Conservation (phyloP, 2,888 invertebrate genomes). For the Acrobasis suavella region DNA sequence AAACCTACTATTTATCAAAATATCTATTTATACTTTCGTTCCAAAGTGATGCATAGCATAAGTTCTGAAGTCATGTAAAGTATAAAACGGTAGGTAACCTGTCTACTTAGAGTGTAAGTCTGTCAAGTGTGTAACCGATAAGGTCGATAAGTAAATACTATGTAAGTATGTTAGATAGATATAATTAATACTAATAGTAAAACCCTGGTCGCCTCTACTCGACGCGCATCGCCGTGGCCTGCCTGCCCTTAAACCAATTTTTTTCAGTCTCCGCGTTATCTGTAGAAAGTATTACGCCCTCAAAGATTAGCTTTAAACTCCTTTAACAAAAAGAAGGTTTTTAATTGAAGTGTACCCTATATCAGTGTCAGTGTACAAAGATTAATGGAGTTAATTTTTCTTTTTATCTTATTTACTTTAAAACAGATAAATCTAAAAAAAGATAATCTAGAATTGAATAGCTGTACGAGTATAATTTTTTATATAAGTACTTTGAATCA, state of each 20-base stretch:
- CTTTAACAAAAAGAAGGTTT: conserved; percentile 31
- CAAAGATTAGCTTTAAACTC: conserved; percentile 34
- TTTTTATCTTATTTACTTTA: conserved; percentile 8
- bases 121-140: too few species aligned
- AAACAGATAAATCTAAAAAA: not conserved
- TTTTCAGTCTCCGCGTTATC: conserved; percentile 21
- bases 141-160: too few species aligned
- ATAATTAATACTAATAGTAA: too few species aligned
- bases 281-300: conserved; percentile 28
- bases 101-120: too few species aligned
- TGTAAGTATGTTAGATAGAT: too few species aligned
- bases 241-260: conserved; percentile 29
- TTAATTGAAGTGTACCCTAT: conserved; percentile 32
- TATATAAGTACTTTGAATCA: not conserved
- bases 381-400: conserved; percentile 8
- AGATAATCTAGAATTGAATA: not conserved
- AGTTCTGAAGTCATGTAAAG: too few species aligned
- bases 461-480: too few species aligned
- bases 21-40: too few species aligned
- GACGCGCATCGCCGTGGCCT: not conserved
- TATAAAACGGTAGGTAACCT: too few species aligned
- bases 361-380: conserved; percentile 19
- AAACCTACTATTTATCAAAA: too few species aligned
- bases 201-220: too few species aligned
- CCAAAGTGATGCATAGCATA: too few species aligned